A percentile compares a stretch with the other conserved stretches of the same genome.
Evolutionary conservation across 2,888 invertebrate species (phyloP).

Genomic region (Amiota communis): DNA sequence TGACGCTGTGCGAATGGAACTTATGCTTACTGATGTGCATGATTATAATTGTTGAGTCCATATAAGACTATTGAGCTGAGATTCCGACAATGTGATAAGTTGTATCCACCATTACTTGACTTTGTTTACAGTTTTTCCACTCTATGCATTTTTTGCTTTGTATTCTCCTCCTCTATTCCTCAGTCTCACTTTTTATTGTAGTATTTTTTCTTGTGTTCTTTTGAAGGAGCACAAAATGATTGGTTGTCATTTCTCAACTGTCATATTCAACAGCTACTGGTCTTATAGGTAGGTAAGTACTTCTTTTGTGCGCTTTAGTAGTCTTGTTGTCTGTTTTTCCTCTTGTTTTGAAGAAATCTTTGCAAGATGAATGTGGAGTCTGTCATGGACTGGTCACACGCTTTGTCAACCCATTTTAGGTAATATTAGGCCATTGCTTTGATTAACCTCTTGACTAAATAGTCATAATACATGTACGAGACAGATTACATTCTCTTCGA

Average conservation of each 20-base stretch:
- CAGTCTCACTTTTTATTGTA: constrained; percentile 5
- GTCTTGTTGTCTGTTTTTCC: background rate
- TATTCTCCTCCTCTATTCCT: constrained; percentile 22
- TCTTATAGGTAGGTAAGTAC: constrained; percentile 49
- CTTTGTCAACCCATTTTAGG: background rate
- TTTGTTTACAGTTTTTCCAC: constrained; percentile 7
- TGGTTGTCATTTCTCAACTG: constrained; percentile 63
- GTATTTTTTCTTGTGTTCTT: constrained; percentile 33
- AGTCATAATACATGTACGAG: no score
- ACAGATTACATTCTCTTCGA: no score
- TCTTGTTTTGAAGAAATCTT: background rate
- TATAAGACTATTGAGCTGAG: constrained; percentile 40
- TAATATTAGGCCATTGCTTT: background rate
- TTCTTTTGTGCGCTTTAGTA: background rate
- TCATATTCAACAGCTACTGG: constrained; percentile 61
- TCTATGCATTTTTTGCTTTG: constrained; percentile 18
- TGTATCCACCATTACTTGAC: constrained; percentile 30
- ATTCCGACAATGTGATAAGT: constrained; percentile 55
- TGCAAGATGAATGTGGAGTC: background rate
- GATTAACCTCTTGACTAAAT: no score
- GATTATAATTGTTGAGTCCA: constrained; percentile 32
- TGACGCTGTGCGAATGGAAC: background rate
- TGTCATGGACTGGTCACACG: constrained; percentile 19
- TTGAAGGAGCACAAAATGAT: constrained; percentile 48
- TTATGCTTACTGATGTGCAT: constrained; percentile 12